A percentile compares a stretch with the other conserved stretches of the same genome.
These are phyloP conservation scores for Stenurella melanura DNA, from an alignment of 2,888 invertebrate genomes.

Conservation along the genomic window DNA sequence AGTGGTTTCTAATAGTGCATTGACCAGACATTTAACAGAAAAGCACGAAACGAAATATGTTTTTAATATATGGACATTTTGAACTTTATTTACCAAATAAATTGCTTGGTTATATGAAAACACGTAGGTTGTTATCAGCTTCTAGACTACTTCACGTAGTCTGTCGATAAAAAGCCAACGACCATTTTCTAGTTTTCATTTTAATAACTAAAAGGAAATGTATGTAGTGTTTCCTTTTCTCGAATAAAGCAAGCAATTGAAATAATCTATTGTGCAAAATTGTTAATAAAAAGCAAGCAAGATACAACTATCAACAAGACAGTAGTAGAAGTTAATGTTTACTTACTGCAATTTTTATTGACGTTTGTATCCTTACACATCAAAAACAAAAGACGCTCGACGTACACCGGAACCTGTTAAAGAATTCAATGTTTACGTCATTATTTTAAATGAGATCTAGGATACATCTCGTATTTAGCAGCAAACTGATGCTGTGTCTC, in stretches of 20 bases:
- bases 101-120: not conserved
- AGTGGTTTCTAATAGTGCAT: too few relatives aligned
- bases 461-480: too few relatives aligned
- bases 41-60: too few relatives aligned
- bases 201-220: not conserved
- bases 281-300: not conserved
- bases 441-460: not conserved
- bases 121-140: not conserved
- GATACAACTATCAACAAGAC: too few relatives aligned
- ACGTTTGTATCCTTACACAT: not conserved
- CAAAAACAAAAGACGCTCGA: not conserved
- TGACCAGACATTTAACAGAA: too few relatives aligned
- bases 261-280: not conserved
- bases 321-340: not conserved
- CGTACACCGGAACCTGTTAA: not conserved
- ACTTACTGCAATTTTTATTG: not conserved
- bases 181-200: not conserved
- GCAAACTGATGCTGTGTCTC: too few relatives aligned
- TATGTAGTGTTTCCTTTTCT: constrained; percentile 3
- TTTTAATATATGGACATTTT: too few relatives aligned
- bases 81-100: too few relatives aligned
- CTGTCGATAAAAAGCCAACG: not conserved
- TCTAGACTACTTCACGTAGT: not conserved
- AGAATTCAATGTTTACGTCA: not conserved
- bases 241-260: constrained; percentile 4